Conservation (phyloP, 2,888 invertebrate genomes). For the Leptinotarsa rubiginosa region DNA sequence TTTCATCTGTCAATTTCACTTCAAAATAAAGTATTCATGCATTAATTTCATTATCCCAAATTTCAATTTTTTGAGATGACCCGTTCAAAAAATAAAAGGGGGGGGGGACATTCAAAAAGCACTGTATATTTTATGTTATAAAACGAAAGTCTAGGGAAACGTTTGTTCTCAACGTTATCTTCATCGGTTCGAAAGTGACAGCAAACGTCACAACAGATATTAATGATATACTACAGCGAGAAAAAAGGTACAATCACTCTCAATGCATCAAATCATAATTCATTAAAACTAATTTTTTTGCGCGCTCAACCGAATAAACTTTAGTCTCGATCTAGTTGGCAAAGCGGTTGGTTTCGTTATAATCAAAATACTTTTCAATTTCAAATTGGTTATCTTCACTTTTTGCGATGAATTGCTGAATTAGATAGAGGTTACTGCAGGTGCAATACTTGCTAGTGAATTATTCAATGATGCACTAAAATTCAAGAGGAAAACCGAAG, state of each 20-base stretch:
- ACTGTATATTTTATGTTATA: no score
- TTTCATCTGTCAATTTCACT: no score
- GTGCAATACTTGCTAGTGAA: no score
- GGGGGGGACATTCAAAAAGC: no score
- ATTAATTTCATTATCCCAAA: no score
- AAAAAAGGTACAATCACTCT: background rate
- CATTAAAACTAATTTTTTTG: slow-evolving; percentile 21
- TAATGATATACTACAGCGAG: slow-evolving; percentile 12
- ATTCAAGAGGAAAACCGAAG: no score
- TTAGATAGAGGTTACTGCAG: background rate
- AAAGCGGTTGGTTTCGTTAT: slow-evolving; percentile 29
- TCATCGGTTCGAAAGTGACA: background rate
- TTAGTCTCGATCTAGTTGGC: slow-evolving; percentile 33
- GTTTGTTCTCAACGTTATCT: background rate
- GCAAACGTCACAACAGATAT: background rate
- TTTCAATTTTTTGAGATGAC: no score
- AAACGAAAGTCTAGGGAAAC: background rate
- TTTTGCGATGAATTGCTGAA: background rate
- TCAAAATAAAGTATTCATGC: no score
- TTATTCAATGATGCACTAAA: no score
- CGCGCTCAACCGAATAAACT: slow-evolving; percentile 8
- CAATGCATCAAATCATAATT: slow-evolving; percentile 2
- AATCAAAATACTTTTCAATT: slow-evolving; percentile 11
- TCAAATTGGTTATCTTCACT: slow-evolving; percentile 9
- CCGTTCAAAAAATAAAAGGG: no score